phyloP scores from a whole-genome alignment of 1,140 invertebrate genomes.

The Nasonia vitripennis region DNA sequence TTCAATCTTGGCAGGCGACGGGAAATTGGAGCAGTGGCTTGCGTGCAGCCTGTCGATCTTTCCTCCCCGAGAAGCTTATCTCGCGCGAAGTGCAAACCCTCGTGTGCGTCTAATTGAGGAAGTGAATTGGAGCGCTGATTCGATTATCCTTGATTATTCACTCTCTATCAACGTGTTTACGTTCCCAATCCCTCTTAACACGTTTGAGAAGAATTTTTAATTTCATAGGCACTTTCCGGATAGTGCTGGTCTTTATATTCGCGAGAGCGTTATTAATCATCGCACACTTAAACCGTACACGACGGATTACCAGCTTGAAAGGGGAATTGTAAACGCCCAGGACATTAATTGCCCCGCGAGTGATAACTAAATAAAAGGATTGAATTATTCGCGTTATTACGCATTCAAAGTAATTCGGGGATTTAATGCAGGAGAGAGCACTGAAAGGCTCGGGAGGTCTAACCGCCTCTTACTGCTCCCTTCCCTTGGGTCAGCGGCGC shows the following conservation, averaged over 20 bases:
- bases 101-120: background rate
- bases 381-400: constrained; percentile 22
- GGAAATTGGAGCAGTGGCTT: background rate
- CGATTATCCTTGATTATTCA: constrained; percentile 13
- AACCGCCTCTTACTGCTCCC: background rate
- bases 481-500: constrained; percentile 16
- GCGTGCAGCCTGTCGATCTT: background rate
- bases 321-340: background rate
- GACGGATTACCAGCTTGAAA: background rate
- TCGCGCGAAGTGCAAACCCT: background rate
- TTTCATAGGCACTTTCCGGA: too few species aligned
- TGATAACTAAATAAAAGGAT: constrained; percentile 15
- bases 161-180: background rate
- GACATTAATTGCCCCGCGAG: background rate
- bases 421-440: background rate
- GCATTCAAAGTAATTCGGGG: background rate
- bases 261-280: too few species aligned
- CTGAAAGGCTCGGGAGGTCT: background rate
- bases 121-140: background rate
- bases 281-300: background rate
- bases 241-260: too few species aligned
- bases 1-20: background rate
- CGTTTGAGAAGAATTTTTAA: too few species aligned
- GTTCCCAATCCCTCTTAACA: too few species aligned
- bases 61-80: background rate